Percentiles rank a stretch among this genome's conserved stretches.
phyloP scores from a whole-genome alignment of 1,140 invertebrate species.

The Drosophila bocqueti region DNA sequence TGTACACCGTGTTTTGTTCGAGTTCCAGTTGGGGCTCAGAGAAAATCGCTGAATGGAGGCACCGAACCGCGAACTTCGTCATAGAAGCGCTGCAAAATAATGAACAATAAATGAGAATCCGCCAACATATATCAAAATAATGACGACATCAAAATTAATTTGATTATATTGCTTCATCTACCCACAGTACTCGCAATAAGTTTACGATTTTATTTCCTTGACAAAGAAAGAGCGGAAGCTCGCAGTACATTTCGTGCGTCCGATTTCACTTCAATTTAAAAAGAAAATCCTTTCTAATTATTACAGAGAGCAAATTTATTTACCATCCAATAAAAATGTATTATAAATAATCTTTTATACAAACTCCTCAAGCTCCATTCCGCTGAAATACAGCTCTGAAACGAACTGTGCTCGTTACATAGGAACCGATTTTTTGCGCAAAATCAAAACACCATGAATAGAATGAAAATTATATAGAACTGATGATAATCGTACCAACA shows the following conservation, averaged over 20 bases:
- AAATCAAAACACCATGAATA: conserved; percentile 78
- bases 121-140: conserved; percentile 51
- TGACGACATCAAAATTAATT: conserved; percentile 49
- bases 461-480: conserved; percentile 71
- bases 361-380: background rate
- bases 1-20: conserved; percentile 6
- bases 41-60: conserved; percentile 19
- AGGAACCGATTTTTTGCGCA: conserved; percentile 43
- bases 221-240: background rate
- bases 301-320: background rate
- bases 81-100: conserved; percentile 7
- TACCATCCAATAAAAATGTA: background rate
- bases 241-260: background rate
- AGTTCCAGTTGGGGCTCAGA: conserved; percentile 3
- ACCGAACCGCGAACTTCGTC: conserved; percentile 29
- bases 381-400: background rate
- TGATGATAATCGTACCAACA: conserved; percentile 31
- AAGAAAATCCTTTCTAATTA: background rate
- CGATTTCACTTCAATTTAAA: background rate
- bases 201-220: background rate
- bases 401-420: conserved; percentile 17
- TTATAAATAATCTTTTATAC: background rate
- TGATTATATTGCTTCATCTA: conserved; percentile 16
- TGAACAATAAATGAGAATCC: conserved; percentile 46
- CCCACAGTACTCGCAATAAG: background rate